phyloP scores from a whole-genome alignment of 1,140 invertebrate genomes.

The Eufriesea mexicana region DNA sequence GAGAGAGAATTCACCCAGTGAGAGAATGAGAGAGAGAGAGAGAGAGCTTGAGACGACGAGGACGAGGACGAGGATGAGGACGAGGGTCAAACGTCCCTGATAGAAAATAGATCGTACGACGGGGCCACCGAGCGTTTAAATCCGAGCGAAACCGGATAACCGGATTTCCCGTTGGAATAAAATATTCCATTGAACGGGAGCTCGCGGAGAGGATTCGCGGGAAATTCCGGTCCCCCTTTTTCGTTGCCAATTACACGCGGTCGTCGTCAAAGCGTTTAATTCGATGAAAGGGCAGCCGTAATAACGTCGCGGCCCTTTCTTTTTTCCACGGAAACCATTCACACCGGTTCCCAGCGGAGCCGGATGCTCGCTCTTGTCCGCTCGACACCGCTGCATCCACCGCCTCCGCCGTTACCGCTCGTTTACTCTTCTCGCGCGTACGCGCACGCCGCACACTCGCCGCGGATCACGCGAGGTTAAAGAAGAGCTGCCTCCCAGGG shows the following conservation, averaged over 20 bases:
- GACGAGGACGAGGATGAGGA: neutral
- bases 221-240: slow-evolving; percentile 2
- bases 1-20: neutral
- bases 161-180: slow-evolving; percentile 20
- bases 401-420: no score
- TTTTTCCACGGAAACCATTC: slow-evolving; percentile 40
- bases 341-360: slow-evolving; percentile 22
- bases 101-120: neutral
- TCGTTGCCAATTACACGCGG: slow-evolving; percentile 18
- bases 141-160: neutral
- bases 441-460: slow-evolving; percentile 1
- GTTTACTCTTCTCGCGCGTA: slow-evolving; percentile 5
- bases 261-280: slow-evolving; percentile 32
- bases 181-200: slow-evolving; percentile 2
- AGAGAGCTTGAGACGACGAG: neutral
- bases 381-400: no score
- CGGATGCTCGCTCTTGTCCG: slow-evolving; percentile 28
- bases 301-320: slow-evolving; percentile 13
- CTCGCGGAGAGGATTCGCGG: neutral
- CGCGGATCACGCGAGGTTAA: slow-evolving; percentile 27
- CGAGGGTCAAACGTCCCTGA: neutral
- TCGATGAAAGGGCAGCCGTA: slow-evolving; percentile 32
- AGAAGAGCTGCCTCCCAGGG: neutral
- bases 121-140: slow-evolving; percentile 3
- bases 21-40: no score